Base-by-base conservation (phyloP, 2,797 vertebrate species). In the Typhlichthys eigenmanni region DNA sequence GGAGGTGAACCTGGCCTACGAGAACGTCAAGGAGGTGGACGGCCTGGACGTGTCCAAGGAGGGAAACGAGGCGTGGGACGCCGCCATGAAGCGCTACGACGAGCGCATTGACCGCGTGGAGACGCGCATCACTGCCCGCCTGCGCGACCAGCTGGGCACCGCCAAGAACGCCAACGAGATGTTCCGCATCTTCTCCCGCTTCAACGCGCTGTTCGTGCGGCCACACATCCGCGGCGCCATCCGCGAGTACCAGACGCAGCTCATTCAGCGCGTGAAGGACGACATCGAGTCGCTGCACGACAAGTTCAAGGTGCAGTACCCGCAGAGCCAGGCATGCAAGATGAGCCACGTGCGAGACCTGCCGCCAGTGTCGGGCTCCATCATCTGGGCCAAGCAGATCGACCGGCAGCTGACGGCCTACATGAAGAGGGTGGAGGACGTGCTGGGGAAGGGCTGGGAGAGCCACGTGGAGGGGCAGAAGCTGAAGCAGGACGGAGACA, bases 371-470 rank as follows among this genome's bases (percentile, higher is more conserved):
- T 98, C 98, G 0, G 97, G 98, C 29, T 99, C 98, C 58, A 99
- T 99, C 68, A 99, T 99, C 85, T 99, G 98, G 98, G 98, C 98
- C 13, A 99, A 99, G 75, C 98, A 99, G 90, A 99, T 99, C 0
- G 98, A 99, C 76, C 91, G 97, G 4, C 98, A 99, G 87, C 93
- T 99, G 63, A 99, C 97, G 0, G 98, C 98, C 2, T 99, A 99
- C 74, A 99, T 99, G 98, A 99, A 99, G 82, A 94, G 98, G 0
- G 98, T 99, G 67, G 98, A 99, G 69, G 98, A 99, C 9, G 98
- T 98, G 29, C 91, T 99, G 50, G 97, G 98, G 1, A 99, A 99
- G 80, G 98, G 98, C 17, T 99, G 98, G 98, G 98, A 99, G 86
- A 99, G 98, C 86, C 98, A 99, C 0, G 98, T 99, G 49, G 98